phyloP scores from a whole-genome alignment of 2,888 invertebrate species.

The Agonum fuliginosum region DNA sequence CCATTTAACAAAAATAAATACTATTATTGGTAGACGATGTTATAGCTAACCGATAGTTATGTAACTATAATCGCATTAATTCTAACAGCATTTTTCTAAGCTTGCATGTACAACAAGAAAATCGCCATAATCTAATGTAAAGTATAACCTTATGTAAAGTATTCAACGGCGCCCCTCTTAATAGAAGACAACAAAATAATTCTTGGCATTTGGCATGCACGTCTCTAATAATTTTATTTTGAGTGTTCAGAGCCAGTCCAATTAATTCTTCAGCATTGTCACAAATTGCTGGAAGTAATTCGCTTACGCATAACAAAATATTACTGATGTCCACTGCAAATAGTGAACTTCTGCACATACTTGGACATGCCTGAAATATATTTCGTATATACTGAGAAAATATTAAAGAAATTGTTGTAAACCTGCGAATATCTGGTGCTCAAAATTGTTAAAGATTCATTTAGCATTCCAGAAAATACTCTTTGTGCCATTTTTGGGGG shows the following conservation, averaged over 20 bases:
- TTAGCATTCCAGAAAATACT: conserved; percentile 89
- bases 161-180: conserved; percentile 85
- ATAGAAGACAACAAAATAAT: conserved; percentile 82
- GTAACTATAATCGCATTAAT: no score
- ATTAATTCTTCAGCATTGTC: conserved; percentile 78
- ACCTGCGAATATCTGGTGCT: conserved; percentile 88
- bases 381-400: not conserved
- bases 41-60: no score
- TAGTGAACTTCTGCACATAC: conserved; percentile 75
- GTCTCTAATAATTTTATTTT: conserved; percentile 84
- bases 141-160: conserved; percentile 88
- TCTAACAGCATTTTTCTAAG: no score
- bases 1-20: no score
- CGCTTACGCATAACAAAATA: conserved; percentile 83
- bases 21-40: no score
- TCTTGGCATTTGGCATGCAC: conserved; percentile 90
- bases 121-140: no score
- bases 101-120: no score
- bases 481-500: conserved; percentile 91
- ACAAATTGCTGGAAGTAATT: conserved; percentile 83
- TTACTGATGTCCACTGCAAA: conserved; percentile 86
- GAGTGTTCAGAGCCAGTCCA: conserved; percentile 76
- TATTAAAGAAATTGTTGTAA: conserved; percentile 62
- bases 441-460: conserved; percentile 88
- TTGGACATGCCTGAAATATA: conserved; percentile 78